phyloP scores from a whole-genome alignment of 2,113 vertebrate genomes.

The Corydoras maculifer region DNA sequence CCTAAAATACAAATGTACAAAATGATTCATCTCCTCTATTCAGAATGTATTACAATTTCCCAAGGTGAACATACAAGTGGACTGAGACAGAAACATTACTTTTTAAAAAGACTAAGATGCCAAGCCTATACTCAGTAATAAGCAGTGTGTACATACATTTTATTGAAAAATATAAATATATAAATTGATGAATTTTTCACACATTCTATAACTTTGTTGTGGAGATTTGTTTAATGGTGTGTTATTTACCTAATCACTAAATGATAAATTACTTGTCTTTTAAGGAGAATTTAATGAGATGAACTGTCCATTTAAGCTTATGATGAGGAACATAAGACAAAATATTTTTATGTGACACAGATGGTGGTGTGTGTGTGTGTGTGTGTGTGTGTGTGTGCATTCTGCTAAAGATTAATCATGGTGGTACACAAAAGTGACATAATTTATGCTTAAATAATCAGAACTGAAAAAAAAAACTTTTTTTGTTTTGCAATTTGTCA shows the following conservation, averaged over 20 bases:
- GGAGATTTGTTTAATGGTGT: background rate
- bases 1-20: conserved; percentile 64
- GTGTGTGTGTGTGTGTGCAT: conserved; percentile 6
- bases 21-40: no score
- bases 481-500: background rate
- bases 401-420: conserved; percentile 43
- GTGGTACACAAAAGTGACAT: conserved; percentile 6
- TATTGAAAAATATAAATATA: no score
- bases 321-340: conserved; percentile 47
- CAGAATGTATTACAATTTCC: no score
- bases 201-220: no score
- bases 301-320: conserved; percentile 40
- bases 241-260: background rate
- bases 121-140: no score
- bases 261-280: conserved; percentile 1
- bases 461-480: background rate
- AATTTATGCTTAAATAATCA: background rate
- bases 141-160: no score
- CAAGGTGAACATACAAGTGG: no score
- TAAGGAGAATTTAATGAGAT: conserved; percentile 31
- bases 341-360: conserved; percentile 44
- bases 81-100: no score
- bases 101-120: no score
- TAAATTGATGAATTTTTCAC: background rate
- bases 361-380: conserved; percentile 29